Conservation (phyloP, 1,140 invertebrate species). For the Sycophila sp. region DNA sequence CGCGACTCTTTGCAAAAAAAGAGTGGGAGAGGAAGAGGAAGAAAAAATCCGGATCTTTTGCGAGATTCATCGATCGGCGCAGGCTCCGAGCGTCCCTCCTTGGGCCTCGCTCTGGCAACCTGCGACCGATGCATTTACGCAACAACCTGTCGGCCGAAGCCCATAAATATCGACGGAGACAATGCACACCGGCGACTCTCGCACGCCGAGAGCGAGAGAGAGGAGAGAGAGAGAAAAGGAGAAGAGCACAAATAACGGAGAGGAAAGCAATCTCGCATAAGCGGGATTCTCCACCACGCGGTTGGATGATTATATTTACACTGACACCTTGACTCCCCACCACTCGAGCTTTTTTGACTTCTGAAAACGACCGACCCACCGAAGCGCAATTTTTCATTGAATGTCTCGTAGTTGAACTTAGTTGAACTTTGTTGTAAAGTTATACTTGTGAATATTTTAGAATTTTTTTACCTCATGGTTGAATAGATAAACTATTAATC, state of each 20-base stretch:
- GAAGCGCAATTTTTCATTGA: no score
- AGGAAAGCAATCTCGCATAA: neutral
- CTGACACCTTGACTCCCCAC: neutral
- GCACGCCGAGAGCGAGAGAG: no score
- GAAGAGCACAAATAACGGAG: neutral
- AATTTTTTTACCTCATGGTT: no score
- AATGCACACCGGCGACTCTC: neutral
- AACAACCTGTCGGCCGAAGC: slow-evolving; percentile 19
- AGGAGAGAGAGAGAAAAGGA: neutral
- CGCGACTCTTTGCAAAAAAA: no score
- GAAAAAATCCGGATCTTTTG: no score
- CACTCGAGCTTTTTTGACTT: neutral
- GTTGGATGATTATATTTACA: slow-evolving; percentile 1
- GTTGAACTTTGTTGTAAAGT: no score
- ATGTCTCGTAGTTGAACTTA: no score
- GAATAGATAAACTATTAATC: no score
- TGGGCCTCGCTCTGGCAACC: neutral
- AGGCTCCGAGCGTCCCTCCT: neutral
- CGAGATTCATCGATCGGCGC: neutral
- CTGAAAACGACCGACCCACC: slow-evolving; percentile 3
- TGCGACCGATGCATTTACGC: slow-evolving; percentile 9
- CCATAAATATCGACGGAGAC: slow-evolving; percentile 29
- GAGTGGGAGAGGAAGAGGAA: no score
- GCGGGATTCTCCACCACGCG: neutral
- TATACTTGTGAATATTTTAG: no score